phyloP scores from a whole-genome alignment of 2,797 vertebrate species.

The Buphagus erythrorhynchus region DNA sequence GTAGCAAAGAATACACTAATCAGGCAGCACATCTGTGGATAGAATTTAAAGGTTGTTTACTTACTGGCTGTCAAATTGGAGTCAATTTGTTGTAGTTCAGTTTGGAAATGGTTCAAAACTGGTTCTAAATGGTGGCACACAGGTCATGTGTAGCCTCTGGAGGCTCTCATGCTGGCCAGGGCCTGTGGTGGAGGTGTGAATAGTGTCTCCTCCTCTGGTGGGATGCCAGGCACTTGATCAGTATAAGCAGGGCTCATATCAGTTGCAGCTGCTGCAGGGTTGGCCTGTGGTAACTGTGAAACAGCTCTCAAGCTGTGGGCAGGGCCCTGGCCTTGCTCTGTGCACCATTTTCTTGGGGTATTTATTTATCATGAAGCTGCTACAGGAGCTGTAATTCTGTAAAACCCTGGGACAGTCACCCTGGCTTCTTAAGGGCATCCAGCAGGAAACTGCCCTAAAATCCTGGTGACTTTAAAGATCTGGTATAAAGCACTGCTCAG shows the following conservation, averaged over 20 bases:
- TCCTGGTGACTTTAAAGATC: background rate
- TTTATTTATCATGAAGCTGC: background rate
- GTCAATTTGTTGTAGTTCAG: background rate
- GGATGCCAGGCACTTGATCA: background rate
- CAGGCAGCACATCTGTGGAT: background rate
- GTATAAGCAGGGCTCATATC: background rate
- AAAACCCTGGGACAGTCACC: background rate
- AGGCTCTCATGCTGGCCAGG: rapidly evolving
- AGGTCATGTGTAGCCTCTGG: background rate
- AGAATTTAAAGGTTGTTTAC: background rate
- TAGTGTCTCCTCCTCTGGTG: background rate
- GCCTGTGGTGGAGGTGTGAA: background rate
- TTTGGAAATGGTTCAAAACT: background rate
- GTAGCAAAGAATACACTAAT: background rate
- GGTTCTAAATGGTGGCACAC: background rate
- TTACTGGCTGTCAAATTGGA: slow-evolving; percentile 31
- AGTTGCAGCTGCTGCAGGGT: background rate
- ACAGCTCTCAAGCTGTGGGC: background rate
- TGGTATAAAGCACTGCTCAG: background rate
- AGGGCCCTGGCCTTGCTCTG: background rate
- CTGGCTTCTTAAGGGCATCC: background rate
- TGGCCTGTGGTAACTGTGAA: background rate
- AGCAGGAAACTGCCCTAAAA: background rate
- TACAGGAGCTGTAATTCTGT: background rate
- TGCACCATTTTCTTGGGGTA: rapidly evolving